Evolutionary conservation across 2,113 vertebrate genomes (phyloP), one percentile per base, ranked within the genome.

Genomic region (Sceloporus undulatus): DNA sequence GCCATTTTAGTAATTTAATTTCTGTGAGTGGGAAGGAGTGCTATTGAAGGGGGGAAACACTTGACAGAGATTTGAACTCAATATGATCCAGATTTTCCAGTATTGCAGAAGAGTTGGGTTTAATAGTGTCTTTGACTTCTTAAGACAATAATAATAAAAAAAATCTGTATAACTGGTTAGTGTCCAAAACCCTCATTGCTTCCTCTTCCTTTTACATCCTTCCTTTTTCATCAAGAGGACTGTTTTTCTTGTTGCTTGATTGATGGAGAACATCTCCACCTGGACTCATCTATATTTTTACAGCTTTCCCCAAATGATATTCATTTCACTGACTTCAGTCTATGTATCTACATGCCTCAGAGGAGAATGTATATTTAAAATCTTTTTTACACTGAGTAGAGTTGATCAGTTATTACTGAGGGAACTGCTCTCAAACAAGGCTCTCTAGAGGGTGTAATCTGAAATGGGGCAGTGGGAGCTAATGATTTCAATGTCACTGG

Each of bases 101-200:
- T 93, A 86, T 68, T 48, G 81, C 18, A 82, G 13, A 88, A 90
- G 10, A 90, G 89, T 71, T 91, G 85, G 85, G 74, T 48, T 89
- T 94, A 65, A 85, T 66, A 59, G 82, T 92, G 91, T 19, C 25
- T 90, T 88, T 92, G 88, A 91, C 90, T 94, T 91, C 76, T 5
- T 9, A 90, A 84, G 29, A 91, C 83, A 94, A 77, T 85, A 56
- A 23, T 74, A 25, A 25, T 29, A 70, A 88, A 9, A 59, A 91
- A 71, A 82, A 23, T 70, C 91, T 65, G 92, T 84, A 90, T 79
- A 83, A 91, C 14, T 79, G 81, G 65, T 90, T 89, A 52, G 66
- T 87, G 34, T 92, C 91, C 90, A 94, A 89, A 91, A 95, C 85
- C 16, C 79, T 91, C 83, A 89, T 92, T 91, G 78, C 70, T 87